A percentile compares a stretch with the other conserved stretches of the same genome.
Evolutionary conservation across 1,140 invertebrate species (phyloP).

Genomic region (Drosophila ironensis): DNA sequence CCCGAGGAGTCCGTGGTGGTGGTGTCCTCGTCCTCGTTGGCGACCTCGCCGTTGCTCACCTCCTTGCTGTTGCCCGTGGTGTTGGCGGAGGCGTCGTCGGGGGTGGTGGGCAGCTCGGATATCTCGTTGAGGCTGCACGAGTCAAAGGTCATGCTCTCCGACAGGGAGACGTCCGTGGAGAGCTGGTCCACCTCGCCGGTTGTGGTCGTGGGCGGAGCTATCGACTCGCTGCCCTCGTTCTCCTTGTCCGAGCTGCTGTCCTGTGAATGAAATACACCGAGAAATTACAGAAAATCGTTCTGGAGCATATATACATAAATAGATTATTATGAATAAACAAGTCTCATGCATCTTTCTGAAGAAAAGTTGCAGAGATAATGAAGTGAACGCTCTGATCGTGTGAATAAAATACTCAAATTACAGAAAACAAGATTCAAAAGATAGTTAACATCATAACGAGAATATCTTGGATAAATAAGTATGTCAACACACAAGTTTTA

Average conservation of each 20-base stretch:
- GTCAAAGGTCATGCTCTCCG: constrained; percentile 81
- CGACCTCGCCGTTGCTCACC: constrained; percentile 45
- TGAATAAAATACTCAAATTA: too few species aligned
- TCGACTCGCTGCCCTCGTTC: constrained; percentile 76
- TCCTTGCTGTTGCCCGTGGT: constrained; percentile 83
- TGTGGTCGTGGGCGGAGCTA: constrained; percentile 61
- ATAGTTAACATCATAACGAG: too few species aligned
- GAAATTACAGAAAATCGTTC: neutral
- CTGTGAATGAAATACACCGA: constrained; percentile 13
- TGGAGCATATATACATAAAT: too few species aligned
- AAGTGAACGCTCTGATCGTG: too few species aligned
- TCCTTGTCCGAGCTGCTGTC: constrained; percentile 79
- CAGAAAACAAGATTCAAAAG: too few species aligned
- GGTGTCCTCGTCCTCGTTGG: constrained; percentile 55
- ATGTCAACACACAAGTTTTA: too few species aligned
- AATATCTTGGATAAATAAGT: too few species aligned
- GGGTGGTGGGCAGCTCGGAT: constrained; percentile 72
- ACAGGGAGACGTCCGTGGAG: constrained; percentile 78
- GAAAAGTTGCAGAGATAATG: too few species aligned
- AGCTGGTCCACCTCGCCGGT: constrained; percentile 67
- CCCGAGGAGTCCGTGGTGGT: constrained; percentile 65
- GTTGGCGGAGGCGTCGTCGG: constrained; percentile 83
- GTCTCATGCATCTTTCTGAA: too few species aligned
- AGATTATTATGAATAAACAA: too few species aligned
- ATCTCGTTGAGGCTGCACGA: constrained; percentile 76